Base-by-base conservation (phyloP, 2,797 vertebrate species). In the Mormyrops attenuatus region DNA sequence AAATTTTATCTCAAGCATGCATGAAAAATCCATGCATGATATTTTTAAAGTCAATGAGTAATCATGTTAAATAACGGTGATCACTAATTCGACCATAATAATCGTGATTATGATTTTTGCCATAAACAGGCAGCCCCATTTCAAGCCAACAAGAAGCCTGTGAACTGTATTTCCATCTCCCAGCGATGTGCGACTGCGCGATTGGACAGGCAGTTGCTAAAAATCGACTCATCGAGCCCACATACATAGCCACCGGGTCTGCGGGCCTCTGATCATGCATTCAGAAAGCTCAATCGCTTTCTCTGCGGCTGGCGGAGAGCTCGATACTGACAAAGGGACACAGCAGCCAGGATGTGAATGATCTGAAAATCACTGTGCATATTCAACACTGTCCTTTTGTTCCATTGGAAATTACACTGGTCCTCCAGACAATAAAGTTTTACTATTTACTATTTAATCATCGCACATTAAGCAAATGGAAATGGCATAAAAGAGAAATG, bases 231-330 rank as follows among this genome's bases (percentile, higher is more conserved):
- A 38, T n/a, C n/a, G 89, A 89, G 55, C 89, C 44, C 38, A 17
- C 73, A 69, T 66, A 49, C n/a, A n/a, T 5, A 53, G 50, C 20
- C 9, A 41, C 11, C 34, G 20, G 88, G 91, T 91, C 85, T 66
- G 53, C 85, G 90, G 80, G 91, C 89, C 90, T 91, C 91, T 92
- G 91, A 92, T 88, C 89, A 90, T 50, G 88, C 91, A 90, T 91
- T 91, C 89, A 90, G 91, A 92, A 90, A 90, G 90, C 86, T 90
- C 88, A 89, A 92, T 91, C 90, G 90, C 90, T 90, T 90, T 63
- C 89, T 89, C 89, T 41, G 34, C 6, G 30, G 13, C 30, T 41
- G 1, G 15, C 34, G 1, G 69, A 87, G 90, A 90, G 90, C 91
- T 88, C 53, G 80, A 91, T 60, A 91, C 90, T 52, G 90, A 89